These are phyloP conservation scores for Rhincodon typus DNA, from an alignment of 2,797 vertebrate genomes.

Conservation along the genomic window DNA sequence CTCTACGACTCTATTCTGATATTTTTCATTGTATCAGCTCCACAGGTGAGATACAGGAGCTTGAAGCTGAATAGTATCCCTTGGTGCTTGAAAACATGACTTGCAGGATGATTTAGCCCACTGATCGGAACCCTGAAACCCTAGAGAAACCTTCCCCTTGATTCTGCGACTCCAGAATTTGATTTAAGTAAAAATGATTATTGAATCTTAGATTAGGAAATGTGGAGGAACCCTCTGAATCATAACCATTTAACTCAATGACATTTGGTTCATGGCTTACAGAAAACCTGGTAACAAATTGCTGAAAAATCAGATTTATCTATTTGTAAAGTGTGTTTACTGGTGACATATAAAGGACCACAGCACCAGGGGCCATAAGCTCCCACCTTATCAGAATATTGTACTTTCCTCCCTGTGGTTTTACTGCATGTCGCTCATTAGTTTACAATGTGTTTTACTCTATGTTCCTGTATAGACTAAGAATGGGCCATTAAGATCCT, in stretches of 20 bases:
- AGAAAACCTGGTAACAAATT: background rate
- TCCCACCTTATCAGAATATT: background rate
- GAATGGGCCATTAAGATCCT: too few species aligned
- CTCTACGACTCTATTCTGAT: background rate
- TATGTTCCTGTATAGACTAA: background rate
- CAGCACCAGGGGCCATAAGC: background rate
- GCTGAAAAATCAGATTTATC: background rate
- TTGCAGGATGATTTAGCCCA: background rate
- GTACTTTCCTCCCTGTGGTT: background rate
- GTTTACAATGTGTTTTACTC: background rate
- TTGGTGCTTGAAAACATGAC: background rate
- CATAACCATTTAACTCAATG: background rate
- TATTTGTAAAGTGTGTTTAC: background rate
- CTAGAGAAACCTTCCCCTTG: background rate
- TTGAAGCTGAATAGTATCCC: background rate
- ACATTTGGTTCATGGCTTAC: background rate
- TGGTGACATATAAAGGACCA: background rate
- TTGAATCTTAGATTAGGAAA: background rate
- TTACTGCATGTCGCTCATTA: background rate
- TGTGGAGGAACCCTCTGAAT: background rate
- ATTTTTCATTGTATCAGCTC: background rate
- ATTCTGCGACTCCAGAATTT: background rate
- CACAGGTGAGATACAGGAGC: background rate
- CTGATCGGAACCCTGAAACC: background rate
- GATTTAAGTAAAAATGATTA: background rate